Conservation (phyloP, 2,888 invertebrate species). For the Xylocampa areola region DNA sequence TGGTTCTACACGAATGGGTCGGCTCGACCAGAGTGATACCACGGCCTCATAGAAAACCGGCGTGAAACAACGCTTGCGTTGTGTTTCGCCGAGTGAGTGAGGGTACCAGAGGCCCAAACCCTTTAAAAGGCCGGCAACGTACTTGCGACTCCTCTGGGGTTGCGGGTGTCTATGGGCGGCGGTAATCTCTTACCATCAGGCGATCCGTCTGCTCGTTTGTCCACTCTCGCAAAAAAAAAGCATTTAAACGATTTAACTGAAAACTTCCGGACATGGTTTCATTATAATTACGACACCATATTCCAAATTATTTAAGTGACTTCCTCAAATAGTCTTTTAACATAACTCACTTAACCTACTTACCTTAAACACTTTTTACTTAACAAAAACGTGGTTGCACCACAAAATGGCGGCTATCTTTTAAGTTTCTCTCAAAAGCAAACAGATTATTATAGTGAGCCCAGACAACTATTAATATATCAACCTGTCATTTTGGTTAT, state of each 20-base stretch:
- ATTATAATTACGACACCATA: constrained; percentile 28
- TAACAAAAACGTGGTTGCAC: constrained; percentile 42
- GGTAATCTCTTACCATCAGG: too few relatives aligned
- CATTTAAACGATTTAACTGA: background rate
- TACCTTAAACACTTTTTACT: constrained; percentile 51
- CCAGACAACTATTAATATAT: constrained; percentile 62
- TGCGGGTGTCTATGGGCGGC: too few relatives aligned
- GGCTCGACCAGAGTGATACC: too few relatives aligned
- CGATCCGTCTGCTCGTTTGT: too few relatives aligned
- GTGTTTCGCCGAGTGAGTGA: too few relatives aligned
- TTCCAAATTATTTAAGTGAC: constrained; percentile 34
- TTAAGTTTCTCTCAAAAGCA: constrained; percentile 50
- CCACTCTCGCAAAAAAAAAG: background rate
- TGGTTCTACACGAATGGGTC: too few relatives aligned
- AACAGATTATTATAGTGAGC: constrained; percentile 69
- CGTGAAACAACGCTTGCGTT: too few relatives aligned
- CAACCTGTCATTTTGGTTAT: constrained; percentile 72
- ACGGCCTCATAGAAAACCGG: too few relatives aligned
- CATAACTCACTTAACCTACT: constrained; percentile 54
- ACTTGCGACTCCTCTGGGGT: too few relatives aligned
- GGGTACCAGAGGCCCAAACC: too few relatives aligned
- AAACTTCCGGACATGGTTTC: constrained; percentile 9
- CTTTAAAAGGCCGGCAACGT: too few relatives aligned
- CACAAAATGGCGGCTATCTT: constrained; percentile 36
- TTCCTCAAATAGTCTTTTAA: constrained; percentile 41